Conservation (phyloP, 2,888 invertebrate species). For the Myopa testacea region DNA sequence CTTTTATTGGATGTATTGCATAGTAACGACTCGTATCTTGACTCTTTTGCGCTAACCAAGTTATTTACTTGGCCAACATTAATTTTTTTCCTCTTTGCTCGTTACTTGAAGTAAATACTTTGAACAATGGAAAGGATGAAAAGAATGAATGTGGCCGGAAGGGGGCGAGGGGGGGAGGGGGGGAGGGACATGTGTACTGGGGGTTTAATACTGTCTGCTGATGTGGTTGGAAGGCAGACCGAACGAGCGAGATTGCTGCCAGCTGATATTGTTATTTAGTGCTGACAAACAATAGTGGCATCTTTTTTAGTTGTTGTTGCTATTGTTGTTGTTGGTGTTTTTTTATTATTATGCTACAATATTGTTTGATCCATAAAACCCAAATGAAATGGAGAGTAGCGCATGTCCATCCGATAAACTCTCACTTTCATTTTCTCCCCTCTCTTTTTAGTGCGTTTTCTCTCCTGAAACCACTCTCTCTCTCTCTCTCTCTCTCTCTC, state of each 20-base stretch:
- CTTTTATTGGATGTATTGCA: not conserved
- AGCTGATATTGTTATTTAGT: conserved; percentile 37
- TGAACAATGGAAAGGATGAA: not conserved
- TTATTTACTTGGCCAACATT: conserved; percentile 21
- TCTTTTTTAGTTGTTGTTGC: conserved; percentile 4
- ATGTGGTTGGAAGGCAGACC: not conserved
- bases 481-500: not conserved
- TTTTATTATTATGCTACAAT: conserved; percentile 8
- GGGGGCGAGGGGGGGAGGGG: not conserved
- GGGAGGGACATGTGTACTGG: not conserved
- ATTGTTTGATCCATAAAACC: no score
- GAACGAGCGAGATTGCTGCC: conserved; percentile 7
- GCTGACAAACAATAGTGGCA: conserved; percentile 3
- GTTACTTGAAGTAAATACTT: not conserved
- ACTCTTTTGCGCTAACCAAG: conserved; percentile 5
- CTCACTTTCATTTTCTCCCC: conserved; percentile 5
- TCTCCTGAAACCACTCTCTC: conserved; percentile 8
- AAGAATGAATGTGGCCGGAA: not conserved
- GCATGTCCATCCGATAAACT: conserved; percentile 10
- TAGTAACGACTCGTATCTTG: not conserved
- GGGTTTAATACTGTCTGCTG: not conserved
- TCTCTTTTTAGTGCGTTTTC: no score
- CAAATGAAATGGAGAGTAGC: conserved; percentile 14
- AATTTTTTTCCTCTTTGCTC: not conserved
- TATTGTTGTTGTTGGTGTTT: conserved; percentile 19